These are phyloP conservation scores for Champsocephalus gunnari DNA, from an alignment of 2,797 vertebrate genomes.

Conservation along the genomic window DNA sequence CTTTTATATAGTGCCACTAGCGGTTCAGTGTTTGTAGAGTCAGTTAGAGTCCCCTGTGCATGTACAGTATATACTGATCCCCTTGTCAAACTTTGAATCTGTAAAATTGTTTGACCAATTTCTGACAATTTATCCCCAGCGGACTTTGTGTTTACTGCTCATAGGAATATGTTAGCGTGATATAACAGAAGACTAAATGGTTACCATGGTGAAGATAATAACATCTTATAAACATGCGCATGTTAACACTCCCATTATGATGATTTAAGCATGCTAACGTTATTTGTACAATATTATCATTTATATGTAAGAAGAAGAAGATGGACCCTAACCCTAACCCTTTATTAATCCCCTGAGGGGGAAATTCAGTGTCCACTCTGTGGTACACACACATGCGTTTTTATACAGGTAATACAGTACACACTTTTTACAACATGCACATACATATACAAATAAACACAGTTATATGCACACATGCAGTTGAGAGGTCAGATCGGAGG, in stretches of 20 bases:
- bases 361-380: too few relatives aligned
- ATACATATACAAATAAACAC: too few relatives aligned
- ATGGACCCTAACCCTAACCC: too few relatives aligned
- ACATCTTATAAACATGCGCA: neutral
- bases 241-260: neutral
- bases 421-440: too few relatives aligned
- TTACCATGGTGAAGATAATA: neutral
- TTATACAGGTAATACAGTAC: too few relatives aligned
- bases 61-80: neutral
- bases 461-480: too few relatives aligned
- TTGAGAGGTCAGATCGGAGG: too few relatives aligned
- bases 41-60: too few relatives aligned
- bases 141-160: neutral
- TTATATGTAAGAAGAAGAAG: neutral
- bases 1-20: neutral
- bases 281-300: neutral
- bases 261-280: neutral
- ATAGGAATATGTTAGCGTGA: neutral
- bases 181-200: neutral
- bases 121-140: neutral
- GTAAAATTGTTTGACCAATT: neutral
- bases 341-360: too few relatives aligned
- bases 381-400: too few relatives aligned
- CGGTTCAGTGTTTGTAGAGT: neutral
- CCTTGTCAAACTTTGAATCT: neutral